phyloP scores from a whole-genome alignment of 1,140 invertebrate species.

The Zophobas morio region DNA sequence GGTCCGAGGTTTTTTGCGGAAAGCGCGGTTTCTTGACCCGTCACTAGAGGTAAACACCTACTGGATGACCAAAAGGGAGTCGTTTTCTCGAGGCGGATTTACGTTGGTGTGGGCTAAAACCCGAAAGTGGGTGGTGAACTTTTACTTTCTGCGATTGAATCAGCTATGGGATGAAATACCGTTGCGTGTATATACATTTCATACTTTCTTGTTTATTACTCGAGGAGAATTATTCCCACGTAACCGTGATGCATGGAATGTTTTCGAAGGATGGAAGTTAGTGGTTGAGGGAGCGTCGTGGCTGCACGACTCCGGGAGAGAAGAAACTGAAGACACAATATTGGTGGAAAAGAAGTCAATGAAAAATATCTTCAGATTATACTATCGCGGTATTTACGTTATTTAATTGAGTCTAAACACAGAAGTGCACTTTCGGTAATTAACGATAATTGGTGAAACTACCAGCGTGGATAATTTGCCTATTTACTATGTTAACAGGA shows the following conservation, averaged over 20 bases:
- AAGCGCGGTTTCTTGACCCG: conserved; percentile 8
- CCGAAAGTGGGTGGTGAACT: conserved; percentile 33
- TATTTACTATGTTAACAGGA: too few species aligned
- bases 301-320: conserved; percentile 5
- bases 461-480: too few species aligned
- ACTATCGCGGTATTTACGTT: too few species aligned
- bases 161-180: conserved; percentile 32
- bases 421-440: too few species aligned
- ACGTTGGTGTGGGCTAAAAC: conserved; percentile 12
- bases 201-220: conserved; percentile 30
- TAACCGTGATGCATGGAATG: conserved; percentile 17
- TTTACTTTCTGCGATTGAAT: conserved; percentile 27
- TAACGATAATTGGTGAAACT: too few species aligned
- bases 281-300: neutral
- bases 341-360: too few species aligned
- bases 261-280: neutral
- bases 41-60: conserved; percentile 23
- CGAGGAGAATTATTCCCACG: conserved; percentile 27
- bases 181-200: conserved; percentile 23
- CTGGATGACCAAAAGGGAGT: conserved; percentile 19
- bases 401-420: too few species aligned
- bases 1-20: neutral
- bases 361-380: too few species aligned
- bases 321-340: neutral
- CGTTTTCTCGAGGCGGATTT: conserved; percentile 12